These are phyloP conservation scores for Ploceus nigricollis DNA, from an alignment of 2,113 vertebrate species.

Conservation along the genomic window DNA sequence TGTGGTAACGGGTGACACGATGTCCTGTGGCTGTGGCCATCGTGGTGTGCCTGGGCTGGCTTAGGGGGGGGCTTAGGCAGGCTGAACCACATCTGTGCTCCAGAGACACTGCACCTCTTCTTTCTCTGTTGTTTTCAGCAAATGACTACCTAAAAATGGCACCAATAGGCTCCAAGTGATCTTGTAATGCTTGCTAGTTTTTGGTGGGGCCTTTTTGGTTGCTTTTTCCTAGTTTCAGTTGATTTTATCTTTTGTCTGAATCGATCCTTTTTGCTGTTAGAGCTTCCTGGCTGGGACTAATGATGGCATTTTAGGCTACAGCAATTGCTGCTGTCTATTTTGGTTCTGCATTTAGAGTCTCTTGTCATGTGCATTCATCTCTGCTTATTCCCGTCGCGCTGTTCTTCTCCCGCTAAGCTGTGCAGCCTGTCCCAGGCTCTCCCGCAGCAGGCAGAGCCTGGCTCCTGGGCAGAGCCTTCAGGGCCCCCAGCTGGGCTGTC, in stretches of 20 bases:
- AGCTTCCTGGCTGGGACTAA: not conserved
- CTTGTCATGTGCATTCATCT: not conserved
- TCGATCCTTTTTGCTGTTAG: not conserved
- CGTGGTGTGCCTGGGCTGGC: not conserved
- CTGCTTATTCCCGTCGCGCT: fast-evolving
- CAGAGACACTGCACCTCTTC: not conserved
- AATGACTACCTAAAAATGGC: not conserved
- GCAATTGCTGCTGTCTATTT: not conserved
- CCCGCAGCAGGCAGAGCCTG: not conserved
- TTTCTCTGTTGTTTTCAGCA: not conserved
- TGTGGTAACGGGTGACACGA: fast-evolving
- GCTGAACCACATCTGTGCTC: not conserved
- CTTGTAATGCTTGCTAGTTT: not conserved
- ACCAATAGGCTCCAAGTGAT: not conserved
- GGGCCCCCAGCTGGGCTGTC: not conserved
- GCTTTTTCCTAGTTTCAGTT: not conserved
- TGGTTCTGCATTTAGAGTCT: not conserved
- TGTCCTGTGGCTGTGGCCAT: not conserved
- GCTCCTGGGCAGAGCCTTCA: not conserved
- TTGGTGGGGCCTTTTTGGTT: not conserved
- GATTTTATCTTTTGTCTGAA: conserved; percentile 3
- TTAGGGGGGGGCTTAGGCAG: not conserved
- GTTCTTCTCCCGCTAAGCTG: not conserved
- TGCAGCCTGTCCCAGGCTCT: not conserved
- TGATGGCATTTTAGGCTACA: not conserved